Percentiles rank a stretch among this genome's conserved stretches.
These are phyloP conservation scores for Peromyscus maniculatus DNA, from an alignment of 2,113 vertebrate species.

Conservation along the genomic window DNA sequence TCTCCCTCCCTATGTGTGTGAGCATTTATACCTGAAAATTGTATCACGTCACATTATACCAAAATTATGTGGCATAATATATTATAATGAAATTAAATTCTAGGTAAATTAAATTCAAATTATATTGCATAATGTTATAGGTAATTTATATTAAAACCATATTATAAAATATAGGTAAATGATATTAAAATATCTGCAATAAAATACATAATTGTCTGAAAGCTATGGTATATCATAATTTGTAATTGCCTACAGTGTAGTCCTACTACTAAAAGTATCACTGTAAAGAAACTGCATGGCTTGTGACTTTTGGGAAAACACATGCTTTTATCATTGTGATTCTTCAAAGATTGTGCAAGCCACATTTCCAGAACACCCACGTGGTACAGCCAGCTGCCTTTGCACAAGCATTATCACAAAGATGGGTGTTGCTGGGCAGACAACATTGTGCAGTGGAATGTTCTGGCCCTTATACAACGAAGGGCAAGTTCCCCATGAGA, in stretches of 20 bases:
- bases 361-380: not conserved
- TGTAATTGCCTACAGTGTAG: not conserved
- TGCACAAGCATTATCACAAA: not conserved
- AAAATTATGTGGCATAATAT: not conserved
- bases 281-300: not conserved
- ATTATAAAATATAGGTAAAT: not conserved
- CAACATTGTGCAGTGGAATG: not conserved
- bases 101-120: not conserved
- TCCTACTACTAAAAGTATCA: not conserved
- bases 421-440: accelerated
- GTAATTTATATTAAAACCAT: not conserved
- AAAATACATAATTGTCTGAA: not conserved
- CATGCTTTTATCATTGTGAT: not conserved
- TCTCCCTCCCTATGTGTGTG: not conserved
- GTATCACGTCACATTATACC: not conserved
- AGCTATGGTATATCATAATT: not conserved
- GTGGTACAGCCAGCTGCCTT: not conserved
- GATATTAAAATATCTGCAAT: not conserved
- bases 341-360: not conserved
- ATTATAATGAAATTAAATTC: not conserved
- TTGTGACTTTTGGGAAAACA: not conserved
- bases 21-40: not conserved
- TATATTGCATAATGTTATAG: not conserved
- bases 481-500: not conserved
- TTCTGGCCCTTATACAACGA: not conserved